A percentile compares a stretch with the other conserved stretches of the same genome.
phyloP scores from a whole-genome alignment of 2,113 vertebrate genomes.

The Carassius auratus region DNA sequence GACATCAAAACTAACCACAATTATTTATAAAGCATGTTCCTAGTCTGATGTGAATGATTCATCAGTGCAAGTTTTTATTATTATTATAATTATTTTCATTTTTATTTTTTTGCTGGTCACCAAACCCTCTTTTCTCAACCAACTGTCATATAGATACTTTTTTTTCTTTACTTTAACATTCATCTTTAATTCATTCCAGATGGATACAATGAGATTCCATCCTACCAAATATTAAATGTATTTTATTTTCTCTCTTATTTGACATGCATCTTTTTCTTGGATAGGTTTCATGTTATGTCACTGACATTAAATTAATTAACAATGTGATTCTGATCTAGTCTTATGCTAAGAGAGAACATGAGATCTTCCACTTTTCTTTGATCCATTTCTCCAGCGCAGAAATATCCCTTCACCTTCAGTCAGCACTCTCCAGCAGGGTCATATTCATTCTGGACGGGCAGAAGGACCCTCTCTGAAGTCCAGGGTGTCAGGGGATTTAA shows the following conservation, averaged over 20 bases:
- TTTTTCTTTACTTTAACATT: no score
- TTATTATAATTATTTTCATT: no score
- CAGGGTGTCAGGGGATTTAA: conserved; percentile 71
- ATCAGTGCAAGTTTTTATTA: no score
- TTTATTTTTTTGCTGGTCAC: no score
- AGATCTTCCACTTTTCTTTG: conserved; percentile 13
- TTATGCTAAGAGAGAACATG: background rate
- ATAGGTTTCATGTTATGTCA: background rate
- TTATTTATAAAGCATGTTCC: no score
- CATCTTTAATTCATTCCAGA: background rate
- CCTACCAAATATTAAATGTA: background rate
- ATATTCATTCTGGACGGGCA: conserved; percentile 29
- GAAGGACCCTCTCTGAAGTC: conserved; percentile 41
- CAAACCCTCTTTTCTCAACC: no score
- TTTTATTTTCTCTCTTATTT: background rate
- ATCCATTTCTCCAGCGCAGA: conserved; percentile 9
- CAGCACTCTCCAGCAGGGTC: conserved; percentile 17
- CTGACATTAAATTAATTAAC: background rate
- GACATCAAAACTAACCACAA: no score
- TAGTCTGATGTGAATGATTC: no score
- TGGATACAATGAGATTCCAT: background rate
- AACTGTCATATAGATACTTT: background rate
- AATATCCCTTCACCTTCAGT: background rate
- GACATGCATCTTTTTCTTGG: background rate
- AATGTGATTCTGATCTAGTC: conserved; percentile 9